Evolutionary conservation across 2,888 invertebrate species (phyloP).

Genomic region (Meganola albula): DNA sequence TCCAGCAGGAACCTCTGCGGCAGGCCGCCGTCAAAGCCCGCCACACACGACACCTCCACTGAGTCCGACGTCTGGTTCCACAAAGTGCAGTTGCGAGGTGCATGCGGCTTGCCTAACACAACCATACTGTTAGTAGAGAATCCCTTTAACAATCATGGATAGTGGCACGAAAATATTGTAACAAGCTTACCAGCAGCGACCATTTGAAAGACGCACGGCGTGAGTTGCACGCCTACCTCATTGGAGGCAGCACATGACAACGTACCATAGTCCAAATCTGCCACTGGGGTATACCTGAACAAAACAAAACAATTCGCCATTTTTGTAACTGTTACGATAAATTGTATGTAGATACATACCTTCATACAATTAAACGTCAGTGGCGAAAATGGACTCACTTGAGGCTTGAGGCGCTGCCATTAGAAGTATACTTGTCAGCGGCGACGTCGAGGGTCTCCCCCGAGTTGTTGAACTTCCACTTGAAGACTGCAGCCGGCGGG

Average conservation of each 20-base stretch:
- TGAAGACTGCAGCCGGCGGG: conserved; percentile 92
- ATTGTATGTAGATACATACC: no score
- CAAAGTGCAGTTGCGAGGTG: conserved; percentile 89
- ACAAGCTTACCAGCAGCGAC: conserved; percentile 92
- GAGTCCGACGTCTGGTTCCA: conserved; percentile 91
- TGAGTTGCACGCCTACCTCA: conserved; percentile 87
- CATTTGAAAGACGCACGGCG: conserved; percentile 92
- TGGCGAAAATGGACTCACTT: conserved; percentile 62
- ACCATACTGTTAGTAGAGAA: no score
- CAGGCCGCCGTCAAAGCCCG: conserved; percentile 93
- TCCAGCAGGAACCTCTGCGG: conserved; percentile 91
- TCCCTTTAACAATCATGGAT: no score
- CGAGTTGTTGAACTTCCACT: conserved; percentile 97
- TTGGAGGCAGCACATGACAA: conserved; percentile 92
- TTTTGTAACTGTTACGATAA: no score
- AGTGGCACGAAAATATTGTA: no score
- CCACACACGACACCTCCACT: conserved; percentile 87
- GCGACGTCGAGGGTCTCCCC: conserved; percentile 92
- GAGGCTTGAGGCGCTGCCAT: conserved; percentile 85
- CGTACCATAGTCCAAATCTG: conserved; percentile 90
- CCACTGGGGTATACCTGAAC: conserved; percentile 78
- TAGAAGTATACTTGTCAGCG: conserved; percentile 86
- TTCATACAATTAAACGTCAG: no score
- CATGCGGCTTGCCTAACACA: conserved; percentile 86
- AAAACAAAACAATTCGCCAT: neutral